Evolutionary conservation across 1,140 invertebrate species (phyloP), one percentile per base, ranked within the genome.

Genomic region (Chlorops oryzae): DNA sequence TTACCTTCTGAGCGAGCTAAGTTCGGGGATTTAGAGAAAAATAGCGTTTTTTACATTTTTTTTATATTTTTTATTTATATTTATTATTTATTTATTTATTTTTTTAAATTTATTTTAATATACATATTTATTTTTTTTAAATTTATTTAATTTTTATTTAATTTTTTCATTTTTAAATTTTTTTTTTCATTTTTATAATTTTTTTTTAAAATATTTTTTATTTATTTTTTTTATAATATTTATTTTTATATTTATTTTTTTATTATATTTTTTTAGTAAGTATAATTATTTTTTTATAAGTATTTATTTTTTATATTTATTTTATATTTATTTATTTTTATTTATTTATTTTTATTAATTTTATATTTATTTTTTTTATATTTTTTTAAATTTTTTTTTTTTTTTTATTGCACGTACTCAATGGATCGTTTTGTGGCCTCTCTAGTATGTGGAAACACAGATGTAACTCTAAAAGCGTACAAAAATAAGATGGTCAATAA

Each of bases 231-330:
- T n/a, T n/a, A n/a, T n/a, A n/a, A n/a, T n/a, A n/a, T n/a, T n/a
- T n/a, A 43, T 25, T 6, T 15, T 9, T 3, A 21, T 27, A 28
- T 1, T 27, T 43, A 39, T 24, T 27, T 43, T 2, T 22, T 42
- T 43, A 17, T 15, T 17, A 17, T 28, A 21, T 6, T 44, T 27
- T 12, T 32, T 45, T 32, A 32, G 13, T 32, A 32, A 45, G 34
- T 45, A 32, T 17, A 45, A 45, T 45, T 45, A 15, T 32, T 45
- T 28, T 45, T 32, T 45, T 45, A 23, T 32, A 45, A 32, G 28
- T 20, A 15, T 13, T 45, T 25, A 15, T 21, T 4, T 18, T 20
- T 32, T 23, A 15, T 15, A 41, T 21, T 7, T 15, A 41, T 41
- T 21, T 21, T 25, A 45, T 32, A 45, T 32, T 45, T 32, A 13